Base-by-base conservation (phyloP, 2,113 vertebrate species). In the Penelope pileata region DNA sequence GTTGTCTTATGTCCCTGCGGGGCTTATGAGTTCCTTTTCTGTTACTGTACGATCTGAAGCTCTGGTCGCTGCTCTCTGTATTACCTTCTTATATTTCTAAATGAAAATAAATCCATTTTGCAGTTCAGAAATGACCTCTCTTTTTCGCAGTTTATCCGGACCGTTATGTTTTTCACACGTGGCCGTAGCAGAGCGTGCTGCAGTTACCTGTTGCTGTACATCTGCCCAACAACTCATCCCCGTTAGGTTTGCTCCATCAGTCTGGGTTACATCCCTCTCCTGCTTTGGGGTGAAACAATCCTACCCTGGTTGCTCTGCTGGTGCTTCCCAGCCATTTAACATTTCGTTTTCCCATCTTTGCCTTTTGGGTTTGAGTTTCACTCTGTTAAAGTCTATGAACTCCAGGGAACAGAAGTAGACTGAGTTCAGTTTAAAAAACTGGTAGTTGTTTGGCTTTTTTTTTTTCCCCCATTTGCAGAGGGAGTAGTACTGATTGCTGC, bases 31-130 rank as follows among this genome's bases (percentile, higher is more conserved):
- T 95, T 95, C 91, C 92, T 95, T 96, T 88, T 83, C 96, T 95
- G 10, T 83, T 91, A 88, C 95, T 94, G 68, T 88, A 93, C n/a
- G 85, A 95, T 96, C 91, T 91, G 91, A 91, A 95, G 91, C 86
- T 72, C 90, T 94, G 93, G 91, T 93, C 36, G n/a, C 34, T 95
- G 78, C 79, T 95, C 80, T 96, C 88, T 88, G 30, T 90, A 73
- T 82, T 97, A 88, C 91, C 85, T 97, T 94, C 95, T 96, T 96
- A 69, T 91, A 54, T 97, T 97, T 96, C 96, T 88, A 90, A 90
- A 95, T 94, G 82, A 96, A 95, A 96, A 95, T 94, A 96, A 93
- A 95, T 84, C 60, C 77, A 47, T 95, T 88, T 88, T 92, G 66
- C 83, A 76, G 83, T 38, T 94, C 72, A 93, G 74, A 76, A 90